Conservation (phyloP, 2,113 vertebrate genomes). For the Orthonyx spaldingii region DNA sequence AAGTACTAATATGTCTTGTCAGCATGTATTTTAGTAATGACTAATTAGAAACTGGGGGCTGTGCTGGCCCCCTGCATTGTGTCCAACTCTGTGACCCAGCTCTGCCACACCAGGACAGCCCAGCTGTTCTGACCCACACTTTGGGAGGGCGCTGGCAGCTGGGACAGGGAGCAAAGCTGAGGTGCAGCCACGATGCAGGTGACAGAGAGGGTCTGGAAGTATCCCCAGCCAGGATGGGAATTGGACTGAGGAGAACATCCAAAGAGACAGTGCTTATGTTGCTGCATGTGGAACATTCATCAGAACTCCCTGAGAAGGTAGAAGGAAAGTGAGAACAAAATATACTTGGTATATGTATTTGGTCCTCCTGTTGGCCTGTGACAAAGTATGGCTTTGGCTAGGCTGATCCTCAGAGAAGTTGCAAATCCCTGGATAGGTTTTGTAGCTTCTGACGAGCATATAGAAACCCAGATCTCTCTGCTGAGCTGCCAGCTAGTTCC, state of each 20-base stretch:
- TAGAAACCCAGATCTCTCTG: neutral
- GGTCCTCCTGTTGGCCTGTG: neutral
- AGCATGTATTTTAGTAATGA: neutral
- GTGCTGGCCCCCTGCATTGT: neutral
- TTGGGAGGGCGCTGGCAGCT: neutral
- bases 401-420: neutral
- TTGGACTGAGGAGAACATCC: neutral
- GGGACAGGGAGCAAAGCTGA: neutral
- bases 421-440: neutral
- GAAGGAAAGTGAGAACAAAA: neutral
- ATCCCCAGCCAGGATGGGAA: neutral
- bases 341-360: neutral
- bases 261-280: neutral
- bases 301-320: neutral
- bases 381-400: neutral
- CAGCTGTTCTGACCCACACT: fast-evolving
- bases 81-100: neutral
- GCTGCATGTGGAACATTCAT: neutral
- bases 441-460: neutral
- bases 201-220: neutral
- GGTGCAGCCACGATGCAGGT: neutral
- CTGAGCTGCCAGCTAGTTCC: neutral
- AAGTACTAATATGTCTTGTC: neutral
- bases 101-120: neutral
- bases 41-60: neutral